Evolutionary conservation across 2,113 vertebrate species (phyloP), one percentile per base, ranked within the genome.

Genomic region (Amphiprion ocellaris): DNA sequence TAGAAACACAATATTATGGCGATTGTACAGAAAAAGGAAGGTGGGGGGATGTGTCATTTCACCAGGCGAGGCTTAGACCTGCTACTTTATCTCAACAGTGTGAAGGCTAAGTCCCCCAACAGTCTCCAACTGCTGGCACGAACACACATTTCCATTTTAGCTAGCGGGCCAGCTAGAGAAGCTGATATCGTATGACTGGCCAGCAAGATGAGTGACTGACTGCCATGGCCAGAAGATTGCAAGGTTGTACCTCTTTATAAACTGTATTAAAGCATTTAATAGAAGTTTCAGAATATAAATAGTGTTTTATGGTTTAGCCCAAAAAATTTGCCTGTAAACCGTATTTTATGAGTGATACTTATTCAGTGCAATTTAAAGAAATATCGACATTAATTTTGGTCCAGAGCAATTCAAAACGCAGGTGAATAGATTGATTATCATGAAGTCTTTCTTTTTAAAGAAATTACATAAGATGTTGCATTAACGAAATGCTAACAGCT

Each of bases 1-100:
- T 93, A 86, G 92, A 89, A 93, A 92, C 90, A 91, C 90, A 93
- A 88, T 91, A 91, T 92, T 92, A 92, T 91, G 86, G 87, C 80
- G 76, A 88, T 92, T 91, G 88, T 88, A 91, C 90, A 85, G 86
- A 74, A 92, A 89, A 83, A 84, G 78, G 82, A 86, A 89, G 81
- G 86, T 81, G 87, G 72, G 78, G 79, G 86, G 85, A 75, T 56
- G 79, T 89, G 87, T 92, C 89, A 91, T 93, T 92, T 90, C 89
- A 83, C 88, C 89, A 90, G 88, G 86, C 87, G 19, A 91, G 89
- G 92, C 89, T 90, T 90, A 90, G 87, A 78, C 87, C 87, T 67
- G 89, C 90, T 91, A 86, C 87, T 92, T 92, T 92, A 92, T 92
- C 92, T 89, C 88, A 83, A 84, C 88, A 79, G 62, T 80, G 80